Evolutionary conservation across 2,888 invertebrate genomes (phyloP), one percentile per base, ranked within the genome.

Genomic region (Graphium colonna): DNA sequence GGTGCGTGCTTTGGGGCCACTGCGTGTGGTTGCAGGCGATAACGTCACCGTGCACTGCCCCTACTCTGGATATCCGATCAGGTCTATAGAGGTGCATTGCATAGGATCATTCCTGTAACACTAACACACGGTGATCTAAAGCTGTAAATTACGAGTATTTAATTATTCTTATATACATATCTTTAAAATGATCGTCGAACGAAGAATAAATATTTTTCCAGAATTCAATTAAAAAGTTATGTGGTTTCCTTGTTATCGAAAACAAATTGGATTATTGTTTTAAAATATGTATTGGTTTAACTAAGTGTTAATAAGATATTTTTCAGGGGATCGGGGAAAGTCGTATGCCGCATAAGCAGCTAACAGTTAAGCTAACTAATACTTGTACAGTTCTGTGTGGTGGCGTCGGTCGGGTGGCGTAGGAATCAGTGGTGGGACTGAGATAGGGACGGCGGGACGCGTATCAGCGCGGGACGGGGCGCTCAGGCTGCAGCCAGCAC

Each of bases 1-100:
- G 69, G 92, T 94, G 62, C 92, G 95, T 62, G 91, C 93, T 59
- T 91, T 92, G 73, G 92, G 92, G 44, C 91, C 94, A 18, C 90
- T 93, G 63, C 94, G 95, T 63, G 95, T 94, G 36, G 94, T 96
- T 57, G 95, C 95, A 47, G 95, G 95, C 47, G 91, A 93, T 65
- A 93, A 94, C 78, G 91, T 94, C 63, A 92, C 92, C 60, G 89
- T 96, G 65, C 91, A 92, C 71, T 96, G 96, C 87, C 95, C 95
- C 69, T 96, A 95, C 81, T 94, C 95, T 52, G 96, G 96, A 69
- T 95, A 95, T 90, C 96, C 96, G 65, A 93, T 96, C 79, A 92
- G 92, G 73, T 91, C 83, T 75, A 84, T 86, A 84, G 80, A 86
- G 85, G 86, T 85, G 86, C 86, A 86, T 85, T 78, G 71, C 72